Conservation (phyloP, 1,140 invertebrate genomes). For the Piezodorus guildinii region DNA sequence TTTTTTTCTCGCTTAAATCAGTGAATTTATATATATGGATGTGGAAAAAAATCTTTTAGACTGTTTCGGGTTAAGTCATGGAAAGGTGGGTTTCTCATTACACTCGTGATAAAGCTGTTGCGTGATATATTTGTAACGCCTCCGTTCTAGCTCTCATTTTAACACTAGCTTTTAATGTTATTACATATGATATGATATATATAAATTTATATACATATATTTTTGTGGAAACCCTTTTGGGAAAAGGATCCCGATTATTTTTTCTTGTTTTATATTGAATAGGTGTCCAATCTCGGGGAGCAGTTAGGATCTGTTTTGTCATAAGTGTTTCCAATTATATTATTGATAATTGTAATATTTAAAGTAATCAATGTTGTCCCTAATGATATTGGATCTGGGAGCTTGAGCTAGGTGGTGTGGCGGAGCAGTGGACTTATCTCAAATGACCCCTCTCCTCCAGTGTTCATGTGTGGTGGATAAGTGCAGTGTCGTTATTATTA, state of each 20-base stretch:
- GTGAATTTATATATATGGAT: slow-evolving; percentile 3
- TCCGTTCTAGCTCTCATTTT: slow-evolving; percentile 9
- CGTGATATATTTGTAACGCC: slow-evolving; percentile 22
- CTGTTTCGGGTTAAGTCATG: neutral
- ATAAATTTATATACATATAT: slow-evolving; percentile 2
- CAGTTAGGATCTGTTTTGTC: neutral
- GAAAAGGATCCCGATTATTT: slow-evolving; percentile 2
- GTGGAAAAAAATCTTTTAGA: neutral
- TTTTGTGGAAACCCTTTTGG: slow-evolving; percentile 7
- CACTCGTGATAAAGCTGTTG: slow-evolving; percentile 26
- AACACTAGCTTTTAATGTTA: slow-evolving; percentile 4
- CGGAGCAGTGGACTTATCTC: neutral
- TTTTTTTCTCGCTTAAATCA: neutral
- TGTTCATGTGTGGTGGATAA: neutral
- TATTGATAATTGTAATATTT: neutral
- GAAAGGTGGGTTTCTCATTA: neutral
- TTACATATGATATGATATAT: slow-evolving; percentile 2
- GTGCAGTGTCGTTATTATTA: neutral
- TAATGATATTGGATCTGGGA: neutral
- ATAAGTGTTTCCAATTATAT: neutral
- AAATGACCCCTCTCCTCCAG: neutral
- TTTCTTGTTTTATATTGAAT: neutral
- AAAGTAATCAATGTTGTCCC: slow-evolving; percentile 2
- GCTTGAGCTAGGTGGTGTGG: slow-evolving; percentile 3
- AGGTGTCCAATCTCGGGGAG: slow-evolving; percentile 2